Evolutionary conservation across 2,797 vertebrate species (phyloP).

Genomic region (Cryptoprocta ferox): DNA sequence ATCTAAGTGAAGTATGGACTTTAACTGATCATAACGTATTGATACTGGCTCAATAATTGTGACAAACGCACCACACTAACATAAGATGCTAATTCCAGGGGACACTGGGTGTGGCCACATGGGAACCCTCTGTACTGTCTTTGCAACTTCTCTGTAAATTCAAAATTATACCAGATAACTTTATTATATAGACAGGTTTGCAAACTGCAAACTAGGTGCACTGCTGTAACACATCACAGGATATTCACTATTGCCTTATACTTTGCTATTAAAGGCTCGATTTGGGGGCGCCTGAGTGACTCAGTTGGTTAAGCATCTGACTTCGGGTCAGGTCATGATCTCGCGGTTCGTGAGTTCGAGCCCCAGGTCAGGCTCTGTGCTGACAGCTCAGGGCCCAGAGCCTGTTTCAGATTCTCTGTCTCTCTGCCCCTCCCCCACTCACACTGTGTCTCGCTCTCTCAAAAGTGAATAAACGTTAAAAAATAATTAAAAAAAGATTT

Average conservation of each 20-base stretch:
- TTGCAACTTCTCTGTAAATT: not conserved
- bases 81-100: not conserved
- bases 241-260: not conserved
- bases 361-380: too few species aligned
- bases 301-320: too few species aligned
- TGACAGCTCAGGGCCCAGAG: too few species aligned
- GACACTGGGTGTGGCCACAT: fast-evolving
- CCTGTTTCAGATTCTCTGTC: too few species aligned
- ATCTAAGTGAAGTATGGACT: not conserved
- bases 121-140: not conserved
- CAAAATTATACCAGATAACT: not conserved
- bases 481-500: too few species aligned
- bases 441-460: too few species aligned
- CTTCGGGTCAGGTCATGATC: too few species aligned
- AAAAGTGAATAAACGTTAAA: too few species aligned
- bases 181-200: not conserved
- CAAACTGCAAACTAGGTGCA: not conserved
- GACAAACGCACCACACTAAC: not conserved
- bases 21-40: not conserved
- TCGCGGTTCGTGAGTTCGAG: too few species aligned
- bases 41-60: not conserved
- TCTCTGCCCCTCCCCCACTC: too few species aligned
- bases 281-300: too few species aligned
- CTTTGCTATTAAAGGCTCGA: not conserved
- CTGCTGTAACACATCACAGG: not conserved